Evolutionary conservation across 1,140 invertebrate species (phyloP).

Genomic region (Zaprionus tsacasi): DNA sequence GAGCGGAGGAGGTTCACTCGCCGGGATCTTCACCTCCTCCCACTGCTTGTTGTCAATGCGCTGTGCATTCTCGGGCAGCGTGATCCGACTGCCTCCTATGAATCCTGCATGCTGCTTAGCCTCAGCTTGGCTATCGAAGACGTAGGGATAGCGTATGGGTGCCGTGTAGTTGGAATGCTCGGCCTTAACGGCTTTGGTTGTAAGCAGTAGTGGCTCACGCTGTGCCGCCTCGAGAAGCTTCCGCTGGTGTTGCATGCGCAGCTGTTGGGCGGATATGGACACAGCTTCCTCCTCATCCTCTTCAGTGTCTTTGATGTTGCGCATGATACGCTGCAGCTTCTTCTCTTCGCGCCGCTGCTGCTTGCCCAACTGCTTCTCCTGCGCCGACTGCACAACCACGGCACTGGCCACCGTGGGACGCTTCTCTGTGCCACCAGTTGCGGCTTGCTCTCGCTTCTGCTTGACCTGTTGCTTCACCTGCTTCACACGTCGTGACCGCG

Average conservation of each 20-base stretch:
- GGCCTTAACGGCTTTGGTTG: conserved; percentile 60
- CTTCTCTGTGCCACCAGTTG: conserved; percentile 34
- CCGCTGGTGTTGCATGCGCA: conserved; percentile 85
- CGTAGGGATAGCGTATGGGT: conserved; percentile 90
- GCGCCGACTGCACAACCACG: conserved; percentile 92
- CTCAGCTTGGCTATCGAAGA: conserved; percentile 91
- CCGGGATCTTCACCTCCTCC: conserved; percentile 95
- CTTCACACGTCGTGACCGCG: conserved; percentile 70
- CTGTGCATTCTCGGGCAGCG: conserved; percentile 91
- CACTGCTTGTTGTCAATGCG: conserved; percentile 89
- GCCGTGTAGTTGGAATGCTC: conserved; percentile 39
- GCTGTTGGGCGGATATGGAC: conserved; percentile 75
- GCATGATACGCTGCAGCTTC: conserved; percentile 88
- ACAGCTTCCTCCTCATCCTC: conserved; percentile 85
- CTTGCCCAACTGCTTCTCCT: conserved; percentile 92
- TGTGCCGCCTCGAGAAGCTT: conserved; percentile 83
- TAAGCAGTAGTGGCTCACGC: conserved; percentile 83
- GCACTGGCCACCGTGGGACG: conserved; percentile 71
- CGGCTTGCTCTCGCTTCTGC: conserved; percentile 44
- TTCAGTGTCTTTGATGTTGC: conserved; percentile 85
- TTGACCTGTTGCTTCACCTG: conserved; percentile 60
- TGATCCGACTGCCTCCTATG: conserved; percentile 91
- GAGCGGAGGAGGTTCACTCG: conserved; percentile 87
- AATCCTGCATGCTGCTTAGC: conserved; percentile 90
- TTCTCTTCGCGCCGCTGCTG: conserved; percentile 95